Evolutionary conservation across 2,888 invertebrate genomes (phyloP), one percentile per base, ranked within the genome.

Genomic region (Erebia palarica): DNA sequence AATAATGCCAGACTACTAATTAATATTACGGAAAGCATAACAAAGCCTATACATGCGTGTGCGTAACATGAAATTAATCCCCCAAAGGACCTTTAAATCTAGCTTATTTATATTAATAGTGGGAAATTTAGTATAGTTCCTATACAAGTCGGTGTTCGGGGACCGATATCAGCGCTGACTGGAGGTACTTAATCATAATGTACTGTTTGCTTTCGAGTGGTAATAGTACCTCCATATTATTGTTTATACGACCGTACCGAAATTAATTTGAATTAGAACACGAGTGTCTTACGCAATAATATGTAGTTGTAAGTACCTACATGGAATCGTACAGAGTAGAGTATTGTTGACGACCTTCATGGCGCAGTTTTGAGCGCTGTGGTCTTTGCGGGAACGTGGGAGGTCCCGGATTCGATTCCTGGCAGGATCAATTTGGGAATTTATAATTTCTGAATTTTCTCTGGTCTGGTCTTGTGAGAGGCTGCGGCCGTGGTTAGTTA

Each of bases 21-120:
- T 72, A 69, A 63, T 72, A 72, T 65, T 60, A 27, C 60, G 47
- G 11, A 63, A 27, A 49, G 27, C 49, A 59, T 59, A 44, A 49
- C 47, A 59, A 59, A 59, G 49, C 66, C 47, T 44, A 55, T 55
- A 18, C 44, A 47, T 10, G 66, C 67, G 67, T 67, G 21, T 13
- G 21, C 87, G 87, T 86, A 87, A 88, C 84, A 82, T 84, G 84
- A 85, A 89, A 87, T 85, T 84, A 86, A 84, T 84, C 83, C 83
- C 90, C 87, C 86, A 78, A 85, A 84, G 89, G 89, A 85, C 88
- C 86, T 86, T 86, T 92, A 90, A 90, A 92, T 90, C 86, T 85
- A 84, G 84, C 87, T 91, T 90, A 92, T 92, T 90, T 89, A 90
- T 90, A 92, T 90, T 90, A 91, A 92, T 91, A 89, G 89, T 80